Base-by-base conservation (phyloP, 2,113 vertebrate species). In the Coturnix japonica region DNA sequence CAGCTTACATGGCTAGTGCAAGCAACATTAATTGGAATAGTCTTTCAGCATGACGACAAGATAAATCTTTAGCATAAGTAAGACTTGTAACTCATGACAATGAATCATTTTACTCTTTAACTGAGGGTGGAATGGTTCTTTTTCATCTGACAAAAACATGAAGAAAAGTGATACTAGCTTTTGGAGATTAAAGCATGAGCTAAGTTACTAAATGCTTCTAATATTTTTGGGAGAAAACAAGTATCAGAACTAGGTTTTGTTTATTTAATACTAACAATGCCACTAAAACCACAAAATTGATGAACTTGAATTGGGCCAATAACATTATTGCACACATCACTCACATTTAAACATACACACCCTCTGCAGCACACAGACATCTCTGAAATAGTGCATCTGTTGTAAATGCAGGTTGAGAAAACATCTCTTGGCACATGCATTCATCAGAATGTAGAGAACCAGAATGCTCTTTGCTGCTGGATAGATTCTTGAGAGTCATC, bases 51-150 rank as follows among this genome's bases (percentile, higher is more conserved):
- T 57, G 72, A 87, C 0, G 5, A 92, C 61, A 94, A 85, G 72
- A 91, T n/a, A 91, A 88, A 95, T 20, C 41, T 89, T 91, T 71
- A 67, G 79, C 76, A 80, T n/a, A 85, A 78, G 60, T 25, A 91
- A 19, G 53, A 46, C 65, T 81, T 65, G 60, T 26, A 85, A 60
- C 11, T 26, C 5, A 2, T 69, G 37, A 83, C 84, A 89, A 82
- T 72, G 89, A 93, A 89, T 94, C 16, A 84, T 86, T 71, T 92
- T 61, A 20, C 56, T 81, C 1, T 69, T 56, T 63, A 66, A 61
- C 46, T 5, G 4, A 16, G 35, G 31, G 13, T 44, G 33, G 25
- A 33, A 31, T 47, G 31, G 30, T 53, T 89, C 51, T 35, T 63
- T 43, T 41, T 78, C 1, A 0, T 76, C 87, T 70, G 46, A 70